Conservation (phyloP, 2,113 vertebrate genomes). For the Psilopogon haemacephalus region DNA sequence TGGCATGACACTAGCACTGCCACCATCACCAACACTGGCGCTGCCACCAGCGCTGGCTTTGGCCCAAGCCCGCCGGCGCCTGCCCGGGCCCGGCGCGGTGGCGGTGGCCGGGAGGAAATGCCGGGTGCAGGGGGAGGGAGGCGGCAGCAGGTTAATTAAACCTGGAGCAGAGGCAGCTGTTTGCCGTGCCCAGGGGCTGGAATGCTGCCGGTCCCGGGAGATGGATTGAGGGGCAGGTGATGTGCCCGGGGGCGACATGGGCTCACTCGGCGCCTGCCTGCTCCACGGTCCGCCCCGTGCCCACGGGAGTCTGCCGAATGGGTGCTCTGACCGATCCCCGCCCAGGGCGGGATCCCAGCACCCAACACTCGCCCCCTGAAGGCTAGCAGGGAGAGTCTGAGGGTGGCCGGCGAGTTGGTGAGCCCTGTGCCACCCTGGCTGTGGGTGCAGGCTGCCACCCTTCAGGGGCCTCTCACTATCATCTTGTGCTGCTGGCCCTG, state of each 20-base stretch:
- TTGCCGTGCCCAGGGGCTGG: constrained; percentile 46
- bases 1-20: neutral
- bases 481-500: neutral
- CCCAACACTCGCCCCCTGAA: fast-evolving
- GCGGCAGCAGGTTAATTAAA: constrained; percentile 44
- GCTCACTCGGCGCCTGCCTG: neutral
- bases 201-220: constrained; percentile 45
- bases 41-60: neutral
- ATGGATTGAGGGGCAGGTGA: constrained; percentile 45
- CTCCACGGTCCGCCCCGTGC: neutral
- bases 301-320: neutral
- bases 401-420: neutral
- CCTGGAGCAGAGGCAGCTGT: constrained; percentile 51
- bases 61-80: neutral
- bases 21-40: neutral
- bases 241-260: neutral
- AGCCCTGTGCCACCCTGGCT: neutral
- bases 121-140: constrained; percentile 18
- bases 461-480: neutral
- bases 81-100: neutral
- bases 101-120: neutral
- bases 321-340: neutral
- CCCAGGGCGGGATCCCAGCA: neutral
- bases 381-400: neutral
- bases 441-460: neutral